Evolutionary conservation across 35 echinoderm and acorn worm genomes (phyloP), one percentile per base, ranked within the genome.

Genomic region (Heliocidaris erythrogramma): DNA sequence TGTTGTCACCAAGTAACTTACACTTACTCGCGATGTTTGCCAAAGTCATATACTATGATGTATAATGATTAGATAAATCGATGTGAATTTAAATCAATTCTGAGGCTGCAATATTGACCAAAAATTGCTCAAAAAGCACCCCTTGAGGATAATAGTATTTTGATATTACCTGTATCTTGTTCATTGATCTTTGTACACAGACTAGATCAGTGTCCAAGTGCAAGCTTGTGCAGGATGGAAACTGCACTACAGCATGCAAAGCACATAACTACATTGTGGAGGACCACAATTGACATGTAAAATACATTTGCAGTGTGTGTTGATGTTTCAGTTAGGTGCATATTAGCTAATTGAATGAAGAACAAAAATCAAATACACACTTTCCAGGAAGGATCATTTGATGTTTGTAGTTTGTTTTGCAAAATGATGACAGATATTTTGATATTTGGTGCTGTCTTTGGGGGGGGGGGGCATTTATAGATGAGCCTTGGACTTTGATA

Each of bases 201-300:
- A 78, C 65, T 78, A 78, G 65, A 78, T 78, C 65, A 78, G 21
- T 78, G 65, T 78, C 7, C 65, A 78, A 78, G 65, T 78, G 7
- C 65, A n/a, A 78, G 52, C 10, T 13, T 56, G 52, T 13, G 52
- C 52, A 56, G 65, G 65, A 27, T 78, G 65, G 65, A 78, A 21
- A 78, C 65, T 78, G 65, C 65, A 78, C 21, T 24, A 78, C 65
- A 78, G 65, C 65, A 78, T 78, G 65, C 65, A 78, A 78, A 78
- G 65, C n/a, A 78, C n/a, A 4, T n/a, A 78, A 78, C 65, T 78
- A 27, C 65, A 78, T 78, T 78, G 65, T 78, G 65, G 65, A 78
- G 88, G 88, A 49, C 88, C 88, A 48, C 32, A 90, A 49, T 48
- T 48, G 88, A 48, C 16, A 90, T 48, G 48, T 42, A 90, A 42